Base-by-base conservation (phyloP, 2,888 invertebrate genomes). In the Seira musarum region DNA sequence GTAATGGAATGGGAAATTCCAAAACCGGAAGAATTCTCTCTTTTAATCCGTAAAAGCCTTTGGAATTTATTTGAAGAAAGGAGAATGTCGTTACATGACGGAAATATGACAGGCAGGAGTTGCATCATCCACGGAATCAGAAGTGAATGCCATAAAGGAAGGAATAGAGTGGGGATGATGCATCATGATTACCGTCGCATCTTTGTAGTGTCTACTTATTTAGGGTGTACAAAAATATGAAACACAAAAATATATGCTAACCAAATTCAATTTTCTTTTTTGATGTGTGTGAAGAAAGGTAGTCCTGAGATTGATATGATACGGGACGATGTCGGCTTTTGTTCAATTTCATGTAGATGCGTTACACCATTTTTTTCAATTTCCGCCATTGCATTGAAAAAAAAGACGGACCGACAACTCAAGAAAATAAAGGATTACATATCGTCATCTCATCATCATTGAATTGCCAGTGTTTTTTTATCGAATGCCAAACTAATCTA, bases 1-100 rank as follows among this genome's bases (percentile, higher is more conserved):
- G 67, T 67, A 25, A 6, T 49, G 49, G 49, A 25, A 6, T 49
- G 49, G 49, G 2, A 49, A 49, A 49, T 49, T 49, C 49, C 49
- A 49, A 49, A 30, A 49, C 49, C 49, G 49, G 49, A 49, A 49
- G 49, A 49, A 49, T 49, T 5, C 8, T 49, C 6, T 49, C 3
- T 30, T 30, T 30, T 30, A 30, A 30, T 49, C 17, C 15, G 49
- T 13, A 49, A 49, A 49, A 49, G 3, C 13, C 40, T 40, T 40
- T 40, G 40, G 40, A 40, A 8, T 40, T 40, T 13, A 40, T n/a
- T n/a, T n/a, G 13, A 40, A 40, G 40, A 40, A 40, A 40, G 13
- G 40, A 40, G 40, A 40, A 49, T 49, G 15, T n/a, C 49, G 17
- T 13, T 3, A 13, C 3, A 13, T 49, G 49, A 8, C 17, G 49